A percentile compares a stretch with the other conserved stretches of the same genome.
Evolutionary conservation across 2,888 invertebrate genomes (phyloP).

Genomic region (Baronia brevicornis): DNA sequence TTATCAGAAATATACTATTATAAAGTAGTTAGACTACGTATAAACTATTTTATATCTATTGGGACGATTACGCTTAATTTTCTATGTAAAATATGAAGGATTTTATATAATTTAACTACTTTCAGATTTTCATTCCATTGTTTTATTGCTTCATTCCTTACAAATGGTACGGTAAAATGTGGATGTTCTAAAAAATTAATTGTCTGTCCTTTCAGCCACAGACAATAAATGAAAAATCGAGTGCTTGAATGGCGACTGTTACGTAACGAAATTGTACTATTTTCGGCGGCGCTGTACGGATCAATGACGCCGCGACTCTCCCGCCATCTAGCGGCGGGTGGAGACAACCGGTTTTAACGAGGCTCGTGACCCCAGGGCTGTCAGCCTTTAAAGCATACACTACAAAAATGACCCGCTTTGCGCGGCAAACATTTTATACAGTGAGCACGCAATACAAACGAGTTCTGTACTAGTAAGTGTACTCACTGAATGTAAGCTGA

Average conservation of each 20-base stretch:
- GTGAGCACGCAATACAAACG: slow-evolving; percentile 1
- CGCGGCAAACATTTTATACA: too few relatives aligned
- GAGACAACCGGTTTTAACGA: slow-evolving; percentile 14
- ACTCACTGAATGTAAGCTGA: too few relatives aligned
- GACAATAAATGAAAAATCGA: slow-evolving; percentile 15
- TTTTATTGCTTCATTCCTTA: too few relatives aligned
- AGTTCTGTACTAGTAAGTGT: too few relatives aligned
- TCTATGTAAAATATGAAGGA: too few relatives aligned
- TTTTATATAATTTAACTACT: too few relatives aligned
- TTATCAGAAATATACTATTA: too few relatives aligned
- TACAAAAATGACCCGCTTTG: slow-evolving; percentile 2
- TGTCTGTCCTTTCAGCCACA: slow-evolving; percentile 7
- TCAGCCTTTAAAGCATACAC: not conserved
- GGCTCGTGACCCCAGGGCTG: slow-evolving; percentile 27
- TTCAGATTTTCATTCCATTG: too few relatives aligned
- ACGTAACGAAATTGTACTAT: slow-evolving; percentile 43
- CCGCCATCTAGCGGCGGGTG: slow-evolving; percentile 44
- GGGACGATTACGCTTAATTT: too few relatives aligned
- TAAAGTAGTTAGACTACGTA: too few relatives aligned
- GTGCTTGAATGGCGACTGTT: slow-evolving; percentile 29
- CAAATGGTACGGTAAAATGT: too few relatives aligned
- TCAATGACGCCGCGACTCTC: slow-evolving; percentile 44
- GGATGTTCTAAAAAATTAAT: slow-evolving; percentile 1
- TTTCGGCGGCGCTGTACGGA: slow-evolving; percentile 43
- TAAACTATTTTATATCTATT: too few relatives aligned